phyloP scores from a whole-genome alignment of 2,888 invertebrate genomes.

The Amphipoea lucens region DNA sequence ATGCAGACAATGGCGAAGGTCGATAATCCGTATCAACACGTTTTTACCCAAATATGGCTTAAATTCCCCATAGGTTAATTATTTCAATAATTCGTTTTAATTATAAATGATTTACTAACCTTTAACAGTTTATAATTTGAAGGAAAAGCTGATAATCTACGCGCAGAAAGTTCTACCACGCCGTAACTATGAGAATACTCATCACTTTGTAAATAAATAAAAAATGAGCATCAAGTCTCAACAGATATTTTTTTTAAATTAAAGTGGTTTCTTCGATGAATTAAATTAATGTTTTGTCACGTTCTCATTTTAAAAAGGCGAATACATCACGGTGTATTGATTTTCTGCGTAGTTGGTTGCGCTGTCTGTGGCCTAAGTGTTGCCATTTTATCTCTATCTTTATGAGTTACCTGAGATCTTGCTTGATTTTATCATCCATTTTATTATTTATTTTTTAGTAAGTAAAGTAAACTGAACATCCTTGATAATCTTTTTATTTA shows the following conservation, averaged over 20 bases:
- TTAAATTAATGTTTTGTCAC: constrained; percentile 88
- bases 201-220: constrained; percentile 91
- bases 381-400: constrained; percentile 13
- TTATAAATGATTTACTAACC: constrained; percentile 81
- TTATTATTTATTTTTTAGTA: neutral
- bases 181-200: constrained; percentile 89
- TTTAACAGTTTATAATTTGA: constrained; percentile 85
- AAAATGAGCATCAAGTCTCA: constrained; percentile 90
- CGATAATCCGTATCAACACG: constrained; percentile 82
- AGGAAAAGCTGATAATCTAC: constrained; percentile 85
- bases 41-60: constrained; percentile 65
- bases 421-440: neutral
- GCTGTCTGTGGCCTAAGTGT: constrained; percentile 64
- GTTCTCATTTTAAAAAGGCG: constrained; percentile 90
- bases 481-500: neutral
- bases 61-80: constrained; percentile 34
- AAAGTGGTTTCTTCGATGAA: constrained; percentile 87
- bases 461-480: neutral
- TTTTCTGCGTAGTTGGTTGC: constrained; percentile 80
- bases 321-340: constrained; percentile 89
- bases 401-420: neutral
- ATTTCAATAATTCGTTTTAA: constrained; percentile 47
- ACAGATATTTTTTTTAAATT: constrained; percentile 87
- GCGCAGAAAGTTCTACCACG: constrained; percentile 89
- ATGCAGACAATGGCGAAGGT: constrained; percentile 90